These are phyloP conservation scores for Callyntrura sp. DNA, from an alignment of 2,888 invertebrate species.

Conservation along the genomic window DNA sequence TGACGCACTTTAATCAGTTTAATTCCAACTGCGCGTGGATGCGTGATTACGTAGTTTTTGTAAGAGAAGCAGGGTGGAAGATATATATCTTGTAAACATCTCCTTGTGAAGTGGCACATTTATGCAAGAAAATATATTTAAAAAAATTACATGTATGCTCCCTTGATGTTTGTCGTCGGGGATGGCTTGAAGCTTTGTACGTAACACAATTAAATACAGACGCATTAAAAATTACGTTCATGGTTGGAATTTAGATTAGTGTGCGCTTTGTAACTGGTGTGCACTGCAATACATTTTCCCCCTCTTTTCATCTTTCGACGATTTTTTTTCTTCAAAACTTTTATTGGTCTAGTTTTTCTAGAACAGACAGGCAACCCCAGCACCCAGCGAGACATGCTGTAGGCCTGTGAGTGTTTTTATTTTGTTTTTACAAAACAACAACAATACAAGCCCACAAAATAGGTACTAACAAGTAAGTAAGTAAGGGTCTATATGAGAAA, in stretches of 20 bases:
- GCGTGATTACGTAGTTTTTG: neutral
- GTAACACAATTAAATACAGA: conserved; percentile 59
- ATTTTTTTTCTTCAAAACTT: conserved; percentile 16
- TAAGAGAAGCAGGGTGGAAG: no score
- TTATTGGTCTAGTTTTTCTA: conserved; percentile 71
- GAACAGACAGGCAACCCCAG: conserved; percentile 10
- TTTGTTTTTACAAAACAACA: neutral
- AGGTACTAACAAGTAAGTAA: no score
- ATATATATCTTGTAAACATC: no score
- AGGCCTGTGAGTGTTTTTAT: no score
- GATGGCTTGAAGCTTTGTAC: conserved; percentile 16
- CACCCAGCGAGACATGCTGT: neutral
- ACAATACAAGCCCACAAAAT: neutral
- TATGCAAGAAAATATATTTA: no score
- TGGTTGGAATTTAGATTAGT: conserved; percentile 65
- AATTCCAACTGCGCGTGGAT: conserved; percentile 50
- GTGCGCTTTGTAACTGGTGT: conserved; percentile 11
- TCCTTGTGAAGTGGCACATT: no score
- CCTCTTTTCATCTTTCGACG: conserved; percentile 17
- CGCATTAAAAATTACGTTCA: conserved; percentile 54
- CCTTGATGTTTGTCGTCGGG: neutral
- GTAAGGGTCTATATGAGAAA: neutral
- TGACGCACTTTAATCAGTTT: conserved; percentile 71
- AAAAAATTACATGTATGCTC: no score
- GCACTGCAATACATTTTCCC: conserved; percentile 6